Base-by-base conservation (phyloP, 2,888 invertebrate genomes). In the Callosobruchus maculatus region DNA sequence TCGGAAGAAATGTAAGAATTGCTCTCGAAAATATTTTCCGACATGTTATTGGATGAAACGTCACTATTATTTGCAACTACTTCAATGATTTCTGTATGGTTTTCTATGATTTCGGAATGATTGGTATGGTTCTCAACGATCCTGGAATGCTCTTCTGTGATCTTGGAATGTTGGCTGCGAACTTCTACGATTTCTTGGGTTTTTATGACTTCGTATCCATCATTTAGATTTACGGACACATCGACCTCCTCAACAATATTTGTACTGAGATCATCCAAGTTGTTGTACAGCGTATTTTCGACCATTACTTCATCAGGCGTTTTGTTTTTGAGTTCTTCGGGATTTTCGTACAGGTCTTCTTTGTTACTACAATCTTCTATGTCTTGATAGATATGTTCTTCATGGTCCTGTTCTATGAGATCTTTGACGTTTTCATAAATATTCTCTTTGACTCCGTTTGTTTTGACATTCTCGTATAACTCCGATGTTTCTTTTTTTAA, bases 311-410 rank as follows among this genome's bases (percentile, higher is more conserved):
- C 76, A 21, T 76, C 77, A 18, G 73, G 72, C 21, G 71, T 72
- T 3, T 71, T 74, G 67, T 76, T 70, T n/a, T 77, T 76, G 67
- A 76, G 74, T 49, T 78, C 81, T 70, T 77, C 78, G 20, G 79
- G 70, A 13, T 72, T 78, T 74, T 77, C 76, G 5, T 74, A 74
- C 69, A 75, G 73, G 9, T 72, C 76, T 21, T 70, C 72, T 67
- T 49, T 21, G 7, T 68, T 68, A 68, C 2, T 72, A 30, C 72
- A 77, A 49, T 82, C 82, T 2, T 80, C 82, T 9, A 83, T 80
- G 71, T 81, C 82, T 75, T 84, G 80, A 72, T 83, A 82, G 13
- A 82, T 81, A 70, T 79, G 77, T 70, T 81, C 80, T 20, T 80
- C 76, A 49, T 74, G 73, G 31, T 70, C 74, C 21, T 79, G 77